These are phyloP conservation scores for Ochotona princeps DNA, from an alignment of 2,113 vertebrate species.

Conservation along the genomic window DNA sequence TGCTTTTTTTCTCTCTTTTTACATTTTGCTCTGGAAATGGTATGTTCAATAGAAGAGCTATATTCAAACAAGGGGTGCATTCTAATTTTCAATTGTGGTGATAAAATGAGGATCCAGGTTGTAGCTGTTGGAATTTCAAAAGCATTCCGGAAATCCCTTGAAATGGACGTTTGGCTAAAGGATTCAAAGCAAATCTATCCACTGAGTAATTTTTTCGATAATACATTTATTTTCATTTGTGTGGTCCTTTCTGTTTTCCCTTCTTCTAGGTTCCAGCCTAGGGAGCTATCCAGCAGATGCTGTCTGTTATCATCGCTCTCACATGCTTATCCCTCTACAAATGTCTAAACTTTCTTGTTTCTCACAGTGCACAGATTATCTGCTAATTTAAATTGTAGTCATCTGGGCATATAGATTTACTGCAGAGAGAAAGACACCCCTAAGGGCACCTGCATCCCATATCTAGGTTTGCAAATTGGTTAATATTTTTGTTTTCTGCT, in stretches of 20 bases:
- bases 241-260: background rate
- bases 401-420: background rate
- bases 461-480: no score
- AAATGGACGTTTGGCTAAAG: background rate
- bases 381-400: slow-evolving; percentile 1
- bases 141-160: background rate
- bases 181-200: background rate
- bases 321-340: background rate
- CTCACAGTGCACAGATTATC: background rate
- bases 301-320: background rate
- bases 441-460: no score
- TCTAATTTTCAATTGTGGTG: background rate
- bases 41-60: background rate
- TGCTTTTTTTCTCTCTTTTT: slow-evolving; percentile 14
- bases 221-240: background rate
- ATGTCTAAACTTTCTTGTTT: background rate
- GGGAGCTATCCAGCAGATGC: background rate
- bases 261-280: background rate
- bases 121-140: background rate
- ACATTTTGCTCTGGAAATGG: slow-evolving; percentile 30
- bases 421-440: no score
- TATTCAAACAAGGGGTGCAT: background rate
- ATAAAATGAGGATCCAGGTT: background rate
- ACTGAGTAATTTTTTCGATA: background rate
- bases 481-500: no score